Percentiles rank a stretch among this genome's conserved stretches.
Evolutionary conservation across 2,113 vertebrate species (phyloP).

Genomic region (Chelonoidis abingdonii): DNA sequence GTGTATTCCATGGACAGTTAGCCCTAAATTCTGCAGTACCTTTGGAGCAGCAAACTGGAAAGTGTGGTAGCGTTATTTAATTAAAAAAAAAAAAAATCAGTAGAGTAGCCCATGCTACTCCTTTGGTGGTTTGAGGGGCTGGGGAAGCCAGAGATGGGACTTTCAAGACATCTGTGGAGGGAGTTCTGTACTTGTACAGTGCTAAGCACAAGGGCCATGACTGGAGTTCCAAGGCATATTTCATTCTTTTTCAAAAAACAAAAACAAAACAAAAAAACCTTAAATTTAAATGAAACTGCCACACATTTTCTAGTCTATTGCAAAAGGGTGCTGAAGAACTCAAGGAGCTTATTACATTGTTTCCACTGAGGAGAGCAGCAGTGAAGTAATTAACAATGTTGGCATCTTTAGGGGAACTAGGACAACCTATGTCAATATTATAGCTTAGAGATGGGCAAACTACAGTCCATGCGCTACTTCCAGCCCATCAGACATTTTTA

Average conservation of each 20-base stretch:
- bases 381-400: neutral
- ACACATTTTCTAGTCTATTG: neutral
- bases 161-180: neutral
- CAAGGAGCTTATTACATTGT: neutral
- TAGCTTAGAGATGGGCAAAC: too few relatives aligned
- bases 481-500: too few relatives aligned
- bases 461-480: too few relatives aligned
- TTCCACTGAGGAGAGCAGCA: neutral
- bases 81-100: neutral
- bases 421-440: neutral
- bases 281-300: neutral
- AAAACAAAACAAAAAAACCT: neutral
- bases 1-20: accelerated
- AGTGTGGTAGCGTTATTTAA: neutral
- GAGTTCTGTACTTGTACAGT: too few relatives aligned
- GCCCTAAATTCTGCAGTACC: accelerated
- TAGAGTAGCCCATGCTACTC: neutral
- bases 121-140: neutral
- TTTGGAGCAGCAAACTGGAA: neutral
- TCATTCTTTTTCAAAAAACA: neutral
- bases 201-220: too few relatives aligned
- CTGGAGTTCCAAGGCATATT: neutral
- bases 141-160: neutral
- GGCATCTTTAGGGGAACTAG: neutral
- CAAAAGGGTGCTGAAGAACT: neutral